Conservation (phyloP, 1,140 invertebrate species). For the Magallana angulata region DNA sequence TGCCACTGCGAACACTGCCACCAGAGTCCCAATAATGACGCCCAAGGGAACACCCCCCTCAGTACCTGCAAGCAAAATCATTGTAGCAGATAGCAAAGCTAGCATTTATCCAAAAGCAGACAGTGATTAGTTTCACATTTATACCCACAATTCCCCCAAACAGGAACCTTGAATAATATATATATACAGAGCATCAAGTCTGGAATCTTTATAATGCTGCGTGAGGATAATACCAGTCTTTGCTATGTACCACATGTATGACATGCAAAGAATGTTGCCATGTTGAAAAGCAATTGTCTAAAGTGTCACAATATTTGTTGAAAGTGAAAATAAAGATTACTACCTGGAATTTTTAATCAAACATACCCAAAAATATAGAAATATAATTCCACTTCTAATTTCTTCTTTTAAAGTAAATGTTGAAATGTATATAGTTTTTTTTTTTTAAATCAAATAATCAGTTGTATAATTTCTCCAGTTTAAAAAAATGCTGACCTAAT, state of each 20-base stretch:
- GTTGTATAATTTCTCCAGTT: too few relatives aligned
- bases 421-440: too few relatives aligned
- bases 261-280: not conserved
- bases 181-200: not conserved
- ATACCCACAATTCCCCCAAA: conserved; percentile 33
- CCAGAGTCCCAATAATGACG: not conserved
- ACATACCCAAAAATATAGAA: too few relatives aligned
- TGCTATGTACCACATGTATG: not conserved
- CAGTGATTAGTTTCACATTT: conserved; percentile 36
- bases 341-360: too few relatives aligned
- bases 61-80: conserved; percentile 23
- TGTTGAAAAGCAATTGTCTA: too few relatives aligned
- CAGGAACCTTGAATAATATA: conserved; percentile 35
- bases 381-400: too few relatives aligned
- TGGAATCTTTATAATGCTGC: not conserved
- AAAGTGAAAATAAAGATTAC: too few relatives aligned
- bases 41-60: not conserved
- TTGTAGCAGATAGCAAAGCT: conserved; percentile 27
- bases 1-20: not conserved
- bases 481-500: too few relatives aligned
- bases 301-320: too few relatives aligned
- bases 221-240: conserved; percentile 31
- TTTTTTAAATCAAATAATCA: too few relatives aligned
- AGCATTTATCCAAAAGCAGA: conserved; percentile 37
- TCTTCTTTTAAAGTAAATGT: too few relatives aligned